phyloP scores from a whole-genome alignment of 2,888 invertebrate species.

The Acrobasis repandana region DNA sequence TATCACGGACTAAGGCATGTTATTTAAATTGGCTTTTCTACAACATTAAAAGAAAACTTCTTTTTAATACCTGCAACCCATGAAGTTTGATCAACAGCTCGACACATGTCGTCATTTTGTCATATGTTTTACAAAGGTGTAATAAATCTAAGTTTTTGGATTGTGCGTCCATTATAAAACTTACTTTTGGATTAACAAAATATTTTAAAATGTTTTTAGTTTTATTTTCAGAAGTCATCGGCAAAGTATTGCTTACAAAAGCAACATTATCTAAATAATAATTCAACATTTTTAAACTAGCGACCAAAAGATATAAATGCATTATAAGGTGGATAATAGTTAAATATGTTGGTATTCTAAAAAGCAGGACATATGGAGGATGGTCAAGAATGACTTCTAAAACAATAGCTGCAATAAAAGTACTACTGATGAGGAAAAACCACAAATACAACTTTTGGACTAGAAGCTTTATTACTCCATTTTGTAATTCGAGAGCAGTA shows the following conservation, averaged over 20 bases:
- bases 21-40: no score
- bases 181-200: slow-evolving; percentile 36
- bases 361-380: slow-evolving; percentile 42
- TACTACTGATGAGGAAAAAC: slow-evolving; percentile 35
- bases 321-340: slow-evolving; percentile 47
- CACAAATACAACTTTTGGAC: slow-evolving; percentile 48
- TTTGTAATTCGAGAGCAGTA: slow-evolving; percentile 35
- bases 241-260: no score
- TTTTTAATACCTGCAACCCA: slow-evolving; percentile 45
- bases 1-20: no score
- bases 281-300: slow-evolving; percentile 48
- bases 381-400: slow-evolving; percentile 41
- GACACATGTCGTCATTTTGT: slow-evolving; percentile 50
- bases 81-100: slow-evolving; percentile 53
- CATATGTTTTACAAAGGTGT: slow-evolving; percentile 53
- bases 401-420: slow-evolving; percentile 38
- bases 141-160: slow-evolving; percentile 36
- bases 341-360: slow-evolving; percentile 51
- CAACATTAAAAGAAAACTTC: neutral
- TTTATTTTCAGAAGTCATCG: no score
- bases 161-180: slow-evolving; percentile 36
- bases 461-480: slow-evolving; percentile 39
- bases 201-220: slow-evolving; percentile 29
- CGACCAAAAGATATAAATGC: slow-evolving; percentile 48
- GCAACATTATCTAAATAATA: slow-evolving; percentile 31